Base-by-base conservation (phyloP, 2,113 vertebrate genomes). In the Dinomys branickii region DNA sequence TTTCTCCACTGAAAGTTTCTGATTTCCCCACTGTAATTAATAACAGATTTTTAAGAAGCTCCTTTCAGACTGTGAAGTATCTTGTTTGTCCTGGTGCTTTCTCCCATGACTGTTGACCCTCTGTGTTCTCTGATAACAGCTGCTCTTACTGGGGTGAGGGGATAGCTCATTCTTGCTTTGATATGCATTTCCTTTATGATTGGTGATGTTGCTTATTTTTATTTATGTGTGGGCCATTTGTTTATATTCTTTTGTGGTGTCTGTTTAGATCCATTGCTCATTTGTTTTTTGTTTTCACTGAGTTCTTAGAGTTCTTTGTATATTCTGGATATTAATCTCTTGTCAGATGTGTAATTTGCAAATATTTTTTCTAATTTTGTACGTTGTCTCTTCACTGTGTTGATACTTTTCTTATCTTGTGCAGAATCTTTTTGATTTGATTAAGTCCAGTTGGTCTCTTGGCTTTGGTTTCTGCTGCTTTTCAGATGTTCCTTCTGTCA, bases 21-120 rank as follows among this genome's bases (percentile, higher is more conserved):
- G 4, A 77, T 82, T 97, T 88, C 47, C 54, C 13, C 12, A 30
- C n/a, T 96, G 33, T 44, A 75, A 83, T 89, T 97, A 94, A 38
- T 82, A 93, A 41, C 10, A 50, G 54, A 54, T 89, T 61, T 93
- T 11, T 86, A 50, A 20, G 83, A 69, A 41, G 61, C 28, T 75
- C 5, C n/a, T 90, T 87, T 28, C 50, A 38, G 28, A 65, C 12
- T 85, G 20, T 50, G 58, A 91, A 61, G 50, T 65, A 38, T 30
- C 20, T 71, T 63, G 10, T 59, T 88, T 52, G 5, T 67, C 50
- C 58, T 88, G 17, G 84, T 0, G 12, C 5, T 92, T 84, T 90
- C 12, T 44, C 6, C 7, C 6, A 13, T 2, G 24, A 26, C 8
- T 86, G 30, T 14, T 59, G 28, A 81, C 35, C 26, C 14, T 58